phyloP scores from a whole-genome alignment of 1,140 invertebrate species.

The Leptopilina boulardi region DNA sequence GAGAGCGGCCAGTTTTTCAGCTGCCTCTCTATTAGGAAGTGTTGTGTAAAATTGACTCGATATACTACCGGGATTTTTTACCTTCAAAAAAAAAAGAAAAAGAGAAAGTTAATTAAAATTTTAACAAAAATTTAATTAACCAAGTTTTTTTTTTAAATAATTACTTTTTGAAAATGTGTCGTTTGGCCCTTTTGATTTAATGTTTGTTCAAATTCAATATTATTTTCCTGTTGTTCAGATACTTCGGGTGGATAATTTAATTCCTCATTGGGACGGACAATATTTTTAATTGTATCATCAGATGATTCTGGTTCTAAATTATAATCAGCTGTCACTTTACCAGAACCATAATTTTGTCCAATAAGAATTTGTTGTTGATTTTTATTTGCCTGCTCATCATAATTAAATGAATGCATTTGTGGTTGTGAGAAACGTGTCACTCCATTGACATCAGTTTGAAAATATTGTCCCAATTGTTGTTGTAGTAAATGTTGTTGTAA shows the following conservation, averaged over 20 bases:
- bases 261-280: slow-evolving; percentile 47
- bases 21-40: slow-evolving; percentile 75
- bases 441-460: slow-evolving; percentile 48
- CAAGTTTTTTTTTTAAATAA: slow-evolving; percentile 12
- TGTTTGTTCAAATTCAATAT: slow-evolving; percentile 65
- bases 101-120: not conserved
- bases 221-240: slow-evolving; percentile 62
- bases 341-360: slow-evolving; percentile 62
- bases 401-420: slow-evolving; percentile 77
- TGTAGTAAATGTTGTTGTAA: slow-evolving; percentile 74
- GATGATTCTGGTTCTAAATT: slow-evolving; percentile 59
- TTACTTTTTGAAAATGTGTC: slow-evolving; percentile 58
- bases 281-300: slow-evolving; percentile 38
- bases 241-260: slow-evolving; percentile 44
- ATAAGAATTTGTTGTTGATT: slow-evolving; percentile 59
- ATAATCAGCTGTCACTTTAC: slow-evolving; percentile 65
- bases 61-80: slow-evolving; percentile 36
- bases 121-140: no score
- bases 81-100: slow-evolving; percentile 4
- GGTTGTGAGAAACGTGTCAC: slow-evolving; percentile 69
- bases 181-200: slow-evolving; percentile 45
- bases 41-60: slow-evolving; percentile 72
- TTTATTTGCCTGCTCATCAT: slow-evolving; percentile 74
- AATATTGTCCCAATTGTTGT: slow-evolving; percentile 66
- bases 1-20: slow-evolving; percentile 75